A percentile compares a stretch with the other conserved stretches of the same genome.
Conservation (phyloP, 2,113 vertebrate genomes). For the Brachypodius melanocephalos region DNA sequence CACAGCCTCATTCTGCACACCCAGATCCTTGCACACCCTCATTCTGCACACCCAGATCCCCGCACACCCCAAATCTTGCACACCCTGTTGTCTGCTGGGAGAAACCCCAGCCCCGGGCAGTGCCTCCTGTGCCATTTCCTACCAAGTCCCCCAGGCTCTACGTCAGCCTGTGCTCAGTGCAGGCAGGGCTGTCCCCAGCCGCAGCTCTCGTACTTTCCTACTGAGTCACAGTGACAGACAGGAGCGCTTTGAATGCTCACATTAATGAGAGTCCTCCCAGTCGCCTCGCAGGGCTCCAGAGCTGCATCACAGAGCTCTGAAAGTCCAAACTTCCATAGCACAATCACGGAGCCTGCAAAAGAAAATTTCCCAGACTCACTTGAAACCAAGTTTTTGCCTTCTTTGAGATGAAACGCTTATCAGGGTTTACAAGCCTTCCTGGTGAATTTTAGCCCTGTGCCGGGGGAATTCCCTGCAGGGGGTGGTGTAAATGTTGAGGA, state of each 20-base stretch:
- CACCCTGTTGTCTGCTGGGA: neutral
- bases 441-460: neutral
- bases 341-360: neutral
- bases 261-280: rapidly evolving
- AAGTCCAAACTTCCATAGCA: neutral
- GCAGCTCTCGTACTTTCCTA: neutral
- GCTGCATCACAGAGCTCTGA: neutral
- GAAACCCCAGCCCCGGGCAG: neutral
- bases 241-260: neutral
- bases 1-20: neutral
- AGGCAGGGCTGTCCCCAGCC: neutral
- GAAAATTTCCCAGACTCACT: neutral
- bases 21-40: neutral
- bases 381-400: neutral
- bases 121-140: neutral
- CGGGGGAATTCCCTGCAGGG: constrained; percentile 39
- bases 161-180: neutral
- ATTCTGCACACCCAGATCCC: neutral
- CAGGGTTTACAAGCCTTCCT: constrained; percentile 4
- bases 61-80: no score
- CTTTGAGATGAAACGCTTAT: neutral
- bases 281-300: neutral
- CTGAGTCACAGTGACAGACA: neutral
- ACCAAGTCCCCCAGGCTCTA: rapidly evolving
- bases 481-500: constrained; percentile 30